phyloP scores from a whole-genome alignment of 30 jellyfish, hydroid and myxozoan genomes.

The Cassiopea xamachana region DNA sequence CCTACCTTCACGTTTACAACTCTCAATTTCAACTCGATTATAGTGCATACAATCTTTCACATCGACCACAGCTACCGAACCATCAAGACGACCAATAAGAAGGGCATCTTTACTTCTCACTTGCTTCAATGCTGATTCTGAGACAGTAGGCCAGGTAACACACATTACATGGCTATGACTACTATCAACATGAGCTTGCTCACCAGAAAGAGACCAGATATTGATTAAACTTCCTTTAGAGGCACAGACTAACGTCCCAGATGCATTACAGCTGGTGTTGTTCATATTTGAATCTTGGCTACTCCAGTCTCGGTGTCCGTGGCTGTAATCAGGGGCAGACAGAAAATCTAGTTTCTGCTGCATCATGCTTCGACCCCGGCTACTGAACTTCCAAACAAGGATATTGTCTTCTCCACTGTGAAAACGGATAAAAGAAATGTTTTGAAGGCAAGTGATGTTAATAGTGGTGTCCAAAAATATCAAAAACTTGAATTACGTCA shows the following conservation, averaged over 20 bases:
- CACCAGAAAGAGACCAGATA: slow-evolving; percentile 80
- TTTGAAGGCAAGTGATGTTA: no score
- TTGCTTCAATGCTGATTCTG: slow-evolving; percentile 54
- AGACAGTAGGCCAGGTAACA: slow-evolving; percentile 70
- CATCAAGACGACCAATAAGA: slow-evolving; percentile 80
- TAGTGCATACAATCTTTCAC: slow-evolving; percentile 53
- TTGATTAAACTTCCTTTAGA: slow-evolving; percentile 60
- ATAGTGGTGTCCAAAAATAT: no score
- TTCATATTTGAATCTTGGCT: slow-evolving; percentile 46
- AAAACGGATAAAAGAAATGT: background rate
- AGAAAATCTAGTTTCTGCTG: slow-evolving; percentile 67
- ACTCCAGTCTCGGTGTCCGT: slow-evolving; percentile 76
- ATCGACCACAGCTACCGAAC: slow-evolving; percentile 73
- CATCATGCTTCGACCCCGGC: slow-evolving; percentile 75
- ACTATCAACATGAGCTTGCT: slow-evolving; percentile 69
- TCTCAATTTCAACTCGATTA: slow-evolving; percentile 73
- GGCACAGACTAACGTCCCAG: slow-evolving; percentile 73
- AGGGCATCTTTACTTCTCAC: slow-evolving; percentile 64
- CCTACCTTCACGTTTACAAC: slow-evolving; percentile 73
- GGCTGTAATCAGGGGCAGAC: slow-evolving; percentile 70
- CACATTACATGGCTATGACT: slow-evolving; percentile 80
- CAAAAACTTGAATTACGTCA: no score
- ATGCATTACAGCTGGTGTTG: slow-evolving; percentile 42
- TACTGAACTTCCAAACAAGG: slow-evolving; percentile 71
- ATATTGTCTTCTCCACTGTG: slow-evolving; percentile 72